A percentile compares a stretch with the other conserved stretches of the same genome.
Conservation (phyloP, 2,113 vertebrate species). For the Xenopus laevis region DNA sequence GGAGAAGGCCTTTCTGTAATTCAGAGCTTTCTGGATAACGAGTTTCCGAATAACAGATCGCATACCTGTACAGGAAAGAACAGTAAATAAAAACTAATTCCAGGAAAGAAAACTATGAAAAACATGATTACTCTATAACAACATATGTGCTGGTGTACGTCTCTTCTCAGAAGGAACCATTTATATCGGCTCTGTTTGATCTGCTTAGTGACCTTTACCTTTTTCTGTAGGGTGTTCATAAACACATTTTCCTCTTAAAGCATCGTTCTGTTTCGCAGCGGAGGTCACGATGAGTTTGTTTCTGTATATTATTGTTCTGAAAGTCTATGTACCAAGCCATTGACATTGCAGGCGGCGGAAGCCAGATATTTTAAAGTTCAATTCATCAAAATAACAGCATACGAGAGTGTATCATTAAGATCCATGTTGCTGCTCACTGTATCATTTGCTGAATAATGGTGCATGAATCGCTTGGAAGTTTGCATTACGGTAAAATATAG, state of each 20-base stretch:
- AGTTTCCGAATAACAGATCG: too few relatives aligned
- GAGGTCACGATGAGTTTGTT: slow-evolving; percentile 33
- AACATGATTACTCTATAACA: neutral
- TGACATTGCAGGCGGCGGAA: neutral
- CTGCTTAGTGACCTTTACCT: slow-evolving; percentile 19
- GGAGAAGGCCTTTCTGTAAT: too few relatives aligned
- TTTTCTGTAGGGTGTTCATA: slow-evolving; percentile 9
- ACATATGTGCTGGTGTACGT: neutral
- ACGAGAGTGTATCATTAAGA: slow-evolving; percentile 29
- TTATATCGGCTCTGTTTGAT: neutral
- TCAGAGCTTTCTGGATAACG: too few relatives aligned
- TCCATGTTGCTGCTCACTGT: neutral
- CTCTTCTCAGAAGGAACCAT: neutral
- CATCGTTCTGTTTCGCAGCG: slow-evolving; percentile 23
- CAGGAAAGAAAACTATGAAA: neutral
- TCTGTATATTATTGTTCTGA: slow-evolving; percentile 29
- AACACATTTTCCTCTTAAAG: slow-evolving; percentile 18
- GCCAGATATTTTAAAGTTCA: slow-evolving; percentile 10
- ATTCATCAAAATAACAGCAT: slow-evolving; percentile 30
- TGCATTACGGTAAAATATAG: slow-evolving; percentile 9
- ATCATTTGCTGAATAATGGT: slow-evolving; percentile 37
- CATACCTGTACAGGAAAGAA: too few relatives aligned
- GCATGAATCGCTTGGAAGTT: slow-evolving; percentile 22
- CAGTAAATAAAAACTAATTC: too few relatives aligned
- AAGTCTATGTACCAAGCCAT: slow-evolving; percentile 15